Evolutionary conservation across 2,797 vertebrate species (phyloP), one percentile per base, ranked within the genome.

Genomic region (Oreochromis grahami): DNA sequence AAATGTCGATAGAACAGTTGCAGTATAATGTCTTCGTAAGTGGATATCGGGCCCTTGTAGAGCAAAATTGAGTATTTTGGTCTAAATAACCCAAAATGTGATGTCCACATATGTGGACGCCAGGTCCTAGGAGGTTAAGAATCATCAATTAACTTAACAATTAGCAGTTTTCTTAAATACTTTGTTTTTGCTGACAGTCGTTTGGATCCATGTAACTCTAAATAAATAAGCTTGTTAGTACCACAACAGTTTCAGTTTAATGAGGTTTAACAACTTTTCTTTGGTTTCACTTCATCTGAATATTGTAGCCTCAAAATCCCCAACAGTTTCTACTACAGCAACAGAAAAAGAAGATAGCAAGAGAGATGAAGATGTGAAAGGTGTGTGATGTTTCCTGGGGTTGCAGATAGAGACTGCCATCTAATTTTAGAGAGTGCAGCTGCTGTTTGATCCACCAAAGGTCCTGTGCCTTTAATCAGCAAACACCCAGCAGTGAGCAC

Each of bases 401-500:
- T 19, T 56, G 60, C 9, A 63, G 36, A 79, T 83, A 79, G 79
- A 48, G 41, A 36, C 56, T 60, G 29, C 15, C 56, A 34, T 60
- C 56, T 60, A 34, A 60, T 60, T 60, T 60, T 60, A 60, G 29
- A 34, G 56, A 34, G 29, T 11, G 29, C 56, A 60, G 56, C 56
- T 60, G 56, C 56, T 34, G 56, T 60, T 60, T 60, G 56, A 60
- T 60, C 29, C 56, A 60, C 56, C 56, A 60, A 60, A 88, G 88
- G 78, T 83, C 72, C 78, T 63, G 86, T 74, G 85, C 79, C 88
- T 89, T 90, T 88, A 92, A 92, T 90, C 91, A 90, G 86, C 3
- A 36, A 85, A 87, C 58, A 81, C 91, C 72, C 84, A 76, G 90
- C 86, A 84, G 76, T 52, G 88, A 93, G 92, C 88, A 91, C 96